Percentiles rank a stretch among this genome's conserved stretches.
These are phyloP conservation scores for Watsonalla cultraria DNA, from an alignment of 2,888 invertebrate species.

Conservation along the genomic window DNA sequence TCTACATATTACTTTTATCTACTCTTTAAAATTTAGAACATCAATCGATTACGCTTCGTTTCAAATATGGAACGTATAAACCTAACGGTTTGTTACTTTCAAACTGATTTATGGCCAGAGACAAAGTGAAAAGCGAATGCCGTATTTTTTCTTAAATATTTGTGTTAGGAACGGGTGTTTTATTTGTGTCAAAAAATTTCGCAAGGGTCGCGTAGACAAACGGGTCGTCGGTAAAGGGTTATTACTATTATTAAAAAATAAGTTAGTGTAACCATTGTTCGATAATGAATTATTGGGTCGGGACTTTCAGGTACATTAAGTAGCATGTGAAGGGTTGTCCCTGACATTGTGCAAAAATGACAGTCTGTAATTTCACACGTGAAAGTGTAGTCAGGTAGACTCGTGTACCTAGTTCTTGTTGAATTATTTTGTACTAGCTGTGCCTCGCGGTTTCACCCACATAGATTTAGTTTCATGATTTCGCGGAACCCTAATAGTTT, in stretches of 20 bases:
- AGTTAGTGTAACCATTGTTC: constrained; percentile 71
- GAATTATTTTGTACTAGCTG: no score
- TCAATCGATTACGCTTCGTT: constrained; percentile 61
- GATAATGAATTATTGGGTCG: constrained; percentile 78
- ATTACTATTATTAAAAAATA: constrained; percentile 70
- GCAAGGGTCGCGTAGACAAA: constrained; percentile 69
- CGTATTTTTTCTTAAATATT: constrained; percentile 68
- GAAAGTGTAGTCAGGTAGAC: constrained; percentile 62
- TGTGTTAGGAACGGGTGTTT: constrained; percentile 74
- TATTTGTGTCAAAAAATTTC: constrained; percentile 72
- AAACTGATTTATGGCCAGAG: constrained; percentile 72
- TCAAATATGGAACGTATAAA: constrained; percentile 60
- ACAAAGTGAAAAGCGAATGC: constrained; percentile 62
- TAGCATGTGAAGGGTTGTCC: constrained; percentile 71
- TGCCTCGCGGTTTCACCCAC: no score
- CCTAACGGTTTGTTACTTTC: constrained; percentile 60
- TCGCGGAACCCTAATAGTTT: no score
- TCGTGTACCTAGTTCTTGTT: neutral
- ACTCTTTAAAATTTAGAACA: constrained; percentile 19
- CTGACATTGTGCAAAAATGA: constrained; percentile 55
- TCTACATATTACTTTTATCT: neutral
- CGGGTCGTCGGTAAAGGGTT: constrained; percentile 63
- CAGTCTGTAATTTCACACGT: constrained; percentile 69
- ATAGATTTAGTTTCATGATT: no score
- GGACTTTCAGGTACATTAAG: constrained; percentile 76